Conservation (phyloP, 2,888 invertebrate species). For the Drosophila maculinotata region DNA sequence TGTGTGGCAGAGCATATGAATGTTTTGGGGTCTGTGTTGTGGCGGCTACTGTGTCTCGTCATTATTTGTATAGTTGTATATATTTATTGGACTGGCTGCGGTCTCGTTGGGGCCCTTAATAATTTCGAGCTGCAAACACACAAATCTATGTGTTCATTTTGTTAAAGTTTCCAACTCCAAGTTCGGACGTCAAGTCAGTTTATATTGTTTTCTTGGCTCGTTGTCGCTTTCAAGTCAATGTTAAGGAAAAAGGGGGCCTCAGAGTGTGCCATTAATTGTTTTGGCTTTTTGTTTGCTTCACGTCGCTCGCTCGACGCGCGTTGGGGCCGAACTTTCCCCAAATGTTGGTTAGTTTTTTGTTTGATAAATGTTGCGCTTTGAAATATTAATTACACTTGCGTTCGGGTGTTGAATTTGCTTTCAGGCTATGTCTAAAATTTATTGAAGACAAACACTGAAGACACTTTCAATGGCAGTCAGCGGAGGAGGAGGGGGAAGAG, state of each 20-base stretch:
- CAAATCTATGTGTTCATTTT: slow-evolving; percentile 32
- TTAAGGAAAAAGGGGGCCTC: no score
- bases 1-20: neutral
- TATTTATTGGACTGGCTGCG: slow-evolving; percentile 20
- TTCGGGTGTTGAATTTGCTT: slow-evolving; percentile 64
- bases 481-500: rapidly evolving
- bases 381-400: slow-evolving; percentile 80
- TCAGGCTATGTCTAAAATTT: slow-evolving; percentile 50
- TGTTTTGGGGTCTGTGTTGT: slow-evolving; percentile 10
- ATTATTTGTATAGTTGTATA: no score
- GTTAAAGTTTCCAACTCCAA: slow-evolving; percentile 42
- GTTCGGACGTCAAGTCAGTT: slow-evolving; percentile 25
- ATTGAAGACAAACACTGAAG: slow-evolving; percentile 73
- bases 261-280: slow-evolving; percentile 81
- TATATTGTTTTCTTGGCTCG: slow-evolving; percentile 44
- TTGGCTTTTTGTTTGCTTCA: slow-evolving; percentile 40
- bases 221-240: slow-evolving; percentile 45
- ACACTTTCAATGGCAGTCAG: slow-evolving; percentile 39
- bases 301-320: slow-evolving; percentile 19
- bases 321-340: slow-evolving; percentile 66
- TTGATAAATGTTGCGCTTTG: slow-evolving; percentile 77
- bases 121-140: slow-evolving; percentile 23
- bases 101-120: slow-evolving; percentile 15
- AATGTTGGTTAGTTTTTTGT: slow-evolving; percentile 57
- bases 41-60: slow-evolving; percentile 68